Evolutionary conservation across 2,888 invertebrate species (phyloP).

Genomic region (Sepiola atlantica): DNA sequence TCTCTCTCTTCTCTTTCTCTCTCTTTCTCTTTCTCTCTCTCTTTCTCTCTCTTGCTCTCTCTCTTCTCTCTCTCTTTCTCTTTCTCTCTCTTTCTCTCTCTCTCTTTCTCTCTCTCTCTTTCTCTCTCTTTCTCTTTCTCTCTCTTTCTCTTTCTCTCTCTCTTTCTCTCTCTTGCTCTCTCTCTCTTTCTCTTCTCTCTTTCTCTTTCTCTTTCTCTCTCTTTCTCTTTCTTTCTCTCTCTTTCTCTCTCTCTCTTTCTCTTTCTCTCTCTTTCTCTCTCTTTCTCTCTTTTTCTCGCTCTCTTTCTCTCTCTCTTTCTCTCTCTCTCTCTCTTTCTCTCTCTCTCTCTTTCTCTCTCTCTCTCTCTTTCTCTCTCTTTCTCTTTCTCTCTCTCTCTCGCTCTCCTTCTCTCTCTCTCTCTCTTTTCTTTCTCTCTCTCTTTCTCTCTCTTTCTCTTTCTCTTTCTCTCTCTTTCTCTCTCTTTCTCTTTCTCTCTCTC

Average conservation of each 20-base stretch:
- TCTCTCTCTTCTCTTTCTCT: neutral
- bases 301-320: neutral
- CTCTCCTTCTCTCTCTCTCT: conserved; percentile 37
- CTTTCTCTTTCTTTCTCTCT: neutral
- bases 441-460: neutral
- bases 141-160: conserved; percentile 45
- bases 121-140: conserved; percentile 11
- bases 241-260: neutral
- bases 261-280: neutral
- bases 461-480: neutral
- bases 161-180: conserved; percentile 47
- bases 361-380: neutral
- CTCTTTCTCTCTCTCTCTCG: conserved; percentile 47
- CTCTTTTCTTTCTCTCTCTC: neutral
- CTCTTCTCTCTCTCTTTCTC: neutral
- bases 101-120: neutral
- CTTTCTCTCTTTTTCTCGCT: conserved; percentile 14
- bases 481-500: neutral
- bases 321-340: neutral
- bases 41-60: neutral
- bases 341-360: neutral
- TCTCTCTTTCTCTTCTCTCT: conserved; percentile 45
- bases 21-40: too few species aligned
- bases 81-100: neutral
- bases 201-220: conserved; percentile 39